Conservation (phyloP, 1,140 invertebrate genomes). For the Nylanderia fulva region DNA sequence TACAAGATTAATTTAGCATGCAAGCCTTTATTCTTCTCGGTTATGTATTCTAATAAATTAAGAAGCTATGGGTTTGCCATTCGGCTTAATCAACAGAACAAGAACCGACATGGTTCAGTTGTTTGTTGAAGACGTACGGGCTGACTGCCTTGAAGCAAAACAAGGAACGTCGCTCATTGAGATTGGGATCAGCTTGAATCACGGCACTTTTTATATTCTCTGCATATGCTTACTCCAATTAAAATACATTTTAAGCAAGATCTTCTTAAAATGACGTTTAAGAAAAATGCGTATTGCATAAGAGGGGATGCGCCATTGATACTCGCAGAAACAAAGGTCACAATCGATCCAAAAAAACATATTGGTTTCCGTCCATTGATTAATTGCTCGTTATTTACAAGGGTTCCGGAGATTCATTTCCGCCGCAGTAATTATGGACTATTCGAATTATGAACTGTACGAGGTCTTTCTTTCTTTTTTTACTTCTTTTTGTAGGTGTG, state of each 20-base stretch:
- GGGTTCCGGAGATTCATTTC: slow-evolving; percentile 36
- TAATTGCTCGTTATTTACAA: slow-evolving; percentile 51
- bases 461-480: slow-evolving; percentile 22
- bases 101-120: slow-evolving; percentile 68
- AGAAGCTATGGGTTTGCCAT: slow-evolving; percentile 69
- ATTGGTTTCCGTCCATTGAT: slow-evolving; percentile 38
- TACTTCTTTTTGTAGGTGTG: slow-evolving; percentile 26
- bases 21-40: slow-evolving; percentile 2
- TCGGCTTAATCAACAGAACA: slow-evolving; percentile 74
- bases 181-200: slow-evolving; percentile 29
- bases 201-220: slow-evolving; percentile 59
- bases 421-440: slow-evolving; percentile 33
- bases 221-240: slow-evolving; percentile 78
- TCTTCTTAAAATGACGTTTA: slow-evolving; percentile 42
- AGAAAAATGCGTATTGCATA: not conserved
- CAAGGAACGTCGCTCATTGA: slow-evolving; percentile 44
- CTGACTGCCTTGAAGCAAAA: slow-evolving; percentile 65
- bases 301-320: not conserved
- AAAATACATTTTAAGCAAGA: slow-evolving; percentile 78
- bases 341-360: slow-evolving; percentile 20
- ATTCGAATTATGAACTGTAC: slow-evolving; percentile 28
- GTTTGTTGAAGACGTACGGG: slow-evolving; percentile 6
- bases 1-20: slow-evolving; percentile 47
- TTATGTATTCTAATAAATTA: slow-evolving; percentile 75
- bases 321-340: not conserved